Evolutionary conservation across 2,113 vertebrate genomes (phyloP), one percentile per base, ranked within the genome.

Genomic region (Steatornis caripensis): DNA sequence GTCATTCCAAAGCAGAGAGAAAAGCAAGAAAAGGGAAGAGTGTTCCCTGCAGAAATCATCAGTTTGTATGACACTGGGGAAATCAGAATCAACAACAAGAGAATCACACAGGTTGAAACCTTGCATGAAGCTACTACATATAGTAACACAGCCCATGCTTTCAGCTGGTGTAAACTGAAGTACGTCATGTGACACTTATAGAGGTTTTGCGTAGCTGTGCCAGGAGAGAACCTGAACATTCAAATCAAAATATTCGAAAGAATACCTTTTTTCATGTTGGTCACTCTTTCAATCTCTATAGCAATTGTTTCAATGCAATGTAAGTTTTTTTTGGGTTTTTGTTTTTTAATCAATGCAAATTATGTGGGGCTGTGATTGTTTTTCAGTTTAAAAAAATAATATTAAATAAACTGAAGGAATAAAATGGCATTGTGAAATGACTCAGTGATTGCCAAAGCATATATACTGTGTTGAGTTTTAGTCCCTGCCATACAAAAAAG

Each of bases 341-440:
- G 14, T 46, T 64, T 79, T 78, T 36, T 8, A 64, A 58, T 75
- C 60, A 58, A 23, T 82, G 39, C 34, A 85, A 88, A 81, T 85
- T 2, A 49, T 64, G 15, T 57, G 20, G 5, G 21, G 65, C 53
- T 86, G 54, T 89, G 88, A 65, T 79, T 87, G 45, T 70, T 88
- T 84, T 72, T 91, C 36, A 26, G 29, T 74, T 72, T n/a, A 3
- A 69, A 27, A 34, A 91, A 84, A 20, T 14, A 65, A 12, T 54
- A 53, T 51, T 85, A 60, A 97, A 94, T 87, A 95, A 95, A 94
- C 7, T 15, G 46, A 17, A 93, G 12, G 7, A 95, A 80, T 75
- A 71, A 81, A 83, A 7, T 68, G 3, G 57, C 3, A 24, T 27
- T 74, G 21, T 93, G 54, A 64, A 66, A 70, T 51, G n/a, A 20